These are phyloP conservation scores for Hetaerina americana DNA, from an alignment of 1,140 invertebrate species.

Conservation along the genomic window DNA sequence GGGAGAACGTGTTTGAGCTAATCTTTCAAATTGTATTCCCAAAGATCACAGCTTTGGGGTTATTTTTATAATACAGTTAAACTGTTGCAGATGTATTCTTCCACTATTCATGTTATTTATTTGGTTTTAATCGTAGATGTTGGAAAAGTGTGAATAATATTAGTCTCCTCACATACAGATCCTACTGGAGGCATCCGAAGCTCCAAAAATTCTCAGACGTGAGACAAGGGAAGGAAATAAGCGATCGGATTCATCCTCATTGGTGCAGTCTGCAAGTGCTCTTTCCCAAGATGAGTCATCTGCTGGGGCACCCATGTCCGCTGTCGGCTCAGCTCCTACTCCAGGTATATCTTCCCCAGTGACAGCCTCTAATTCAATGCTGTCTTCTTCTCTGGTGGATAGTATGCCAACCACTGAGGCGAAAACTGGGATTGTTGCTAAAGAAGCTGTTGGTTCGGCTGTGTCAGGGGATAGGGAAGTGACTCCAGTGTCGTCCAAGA, in stretches of 20 bases:
- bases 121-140: too few species aligned
- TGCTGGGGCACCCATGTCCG: background rate
- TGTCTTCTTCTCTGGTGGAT: background rate
- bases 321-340: background rate
- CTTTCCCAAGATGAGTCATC: background rate
- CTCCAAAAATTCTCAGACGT: background rate
- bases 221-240: slow-evolving; percentile 3
- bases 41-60: too few species aligned
- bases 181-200: background rate
- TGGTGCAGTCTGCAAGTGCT: background rate
- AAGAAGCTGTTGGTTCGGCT: background rate
- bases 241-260: background rate
- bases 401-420: background rate
- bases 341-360: background rate
- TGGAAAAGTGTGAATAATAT: too few species aligned
- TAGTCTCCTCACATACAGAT: too few species aligned
- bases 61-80: too few species aligned
- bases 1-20: too few species aligned
- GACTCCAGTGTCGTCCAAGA: background rate
- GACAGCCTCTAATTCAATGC: background rate
- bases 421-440: background rate
- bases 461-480: background rate
- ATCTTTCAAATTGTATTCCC: too few species aligned
- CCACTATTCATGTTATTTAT: too few species aligned
- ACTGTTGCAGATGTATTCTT: too few species aligned